Base-by-base conservation (phyloP, 2,797 vertebrate genomes). In the Molossus alvarezi region DNA sequence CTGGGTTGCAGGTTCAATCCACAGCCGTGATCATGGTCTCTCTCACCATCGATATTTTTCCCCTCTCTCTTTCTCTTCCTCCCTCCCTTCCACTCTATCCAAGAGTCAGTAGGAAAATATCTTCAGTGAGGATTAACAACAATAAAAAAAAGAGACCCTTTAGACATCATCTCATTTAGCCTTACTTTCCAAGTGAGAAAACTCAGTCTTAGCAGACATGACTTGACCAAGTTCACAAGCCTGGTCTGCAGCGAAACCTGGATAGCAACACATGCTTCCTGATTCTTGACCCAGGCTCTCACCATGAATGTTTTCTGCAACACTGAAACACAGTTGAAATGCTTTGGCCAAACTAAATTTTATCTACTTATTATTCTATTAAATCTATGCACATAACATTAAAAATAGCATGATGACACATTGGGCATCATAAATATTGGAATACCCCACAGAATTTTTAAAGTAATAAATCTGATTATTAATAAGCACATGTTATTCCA, bases 381-480 rank as follows among this genome's bases (percentile, higher is more conserved):
- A 79, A 86, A 87, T 77, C 2, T 27, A 6, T 62, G 4, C 5
- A 15, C 10, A 33, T 51, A n/a, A 75, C 17, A 80, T 76, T 91
- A 57, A 69, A 41, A 88, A 76, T n/a, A 84, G 6, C 17, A 27
- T 29, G 17, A 51, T 45, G 27, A n/a, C 9, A 60, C 6, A 55
- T 25, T 62, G 14, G 9, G 20, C 11, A 80, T 33, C 21, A 20
- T 84, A 45, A 94, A 93, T 62, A 94, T 77, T 84, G 51, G 1
- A 41, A 29, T 57, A 82, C 0, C 2, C 10, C 23, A 72, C 4
- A 57, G 75, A 71, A 37, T 27, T 62, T 73, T 11, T 11, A n/a
- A 94, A 27, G 92, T 21, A 45, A 58, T 48, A 76, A 92, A 73
- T 71, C 23, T 86, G 48, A 90, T 60, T 5, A 62, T 53, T 75